A percentile compares a stretch with the other conserved stretches of the same genome.
These are phyloP conservation scores for Colaptes auratus DNA, from an alignment of 2,113 vertebrate species.

Conservation along the genomic window DNA sequence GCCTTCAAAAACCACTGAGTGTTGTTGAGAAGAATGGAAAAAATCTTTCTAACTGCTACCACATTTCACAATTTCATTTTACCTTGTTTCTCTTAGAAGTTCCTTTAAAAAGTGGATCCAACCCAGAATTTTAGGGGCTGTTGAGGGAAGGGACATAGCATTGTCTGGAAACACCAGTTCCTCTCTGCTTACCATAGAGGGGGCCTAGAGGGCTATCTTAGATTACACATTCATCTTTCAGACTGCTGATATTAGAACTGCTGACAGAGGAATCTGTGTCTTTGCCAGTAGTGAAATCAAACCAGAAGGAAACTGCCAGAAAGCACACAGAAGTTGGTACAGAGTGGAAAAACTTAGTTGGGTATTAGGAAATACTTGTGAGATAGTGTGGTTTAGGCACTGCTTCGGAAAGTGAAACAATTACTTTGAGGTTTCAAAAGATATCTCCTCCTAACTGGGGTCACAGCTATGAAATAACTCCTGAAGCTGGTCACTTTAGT, in stretches of 20 bases:
- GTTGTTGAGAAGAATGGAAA: background rate
- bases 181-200: background rate
- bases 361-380: background rate
- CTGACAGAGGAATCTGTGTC: background rate
- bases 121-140: background rate
- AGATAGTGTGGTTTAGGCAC: background rate
- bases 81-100: background rate
- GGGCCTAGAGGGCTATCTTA: background rate
- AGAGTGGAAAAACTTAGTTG: conserved; percentile 20
- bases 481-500: background rate
- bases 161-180: background rate
- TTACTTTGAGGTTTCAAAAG: background rate
- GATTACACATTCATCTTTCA: background rate
- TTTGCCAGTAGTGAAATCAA: conserved; percentile 18
- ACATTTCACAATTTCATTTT: background rate
- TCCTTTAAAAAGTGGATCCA: background rate
- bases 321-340: background rate
- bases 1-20: background rate
- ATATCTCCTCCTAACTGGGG: background rate
- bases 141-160: background rate
- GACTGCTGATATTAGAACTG: background rate
- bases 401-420: background rate
- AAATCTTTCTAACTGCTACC: background rate
- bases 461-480: background rate
- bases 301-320: background rate